Evolutionary conservation across 53 echinoderm and acorn worm genomes (phyloP), one percentile per base, ranked within the genome.

Genomic region (Henricia sp.): DNA sequence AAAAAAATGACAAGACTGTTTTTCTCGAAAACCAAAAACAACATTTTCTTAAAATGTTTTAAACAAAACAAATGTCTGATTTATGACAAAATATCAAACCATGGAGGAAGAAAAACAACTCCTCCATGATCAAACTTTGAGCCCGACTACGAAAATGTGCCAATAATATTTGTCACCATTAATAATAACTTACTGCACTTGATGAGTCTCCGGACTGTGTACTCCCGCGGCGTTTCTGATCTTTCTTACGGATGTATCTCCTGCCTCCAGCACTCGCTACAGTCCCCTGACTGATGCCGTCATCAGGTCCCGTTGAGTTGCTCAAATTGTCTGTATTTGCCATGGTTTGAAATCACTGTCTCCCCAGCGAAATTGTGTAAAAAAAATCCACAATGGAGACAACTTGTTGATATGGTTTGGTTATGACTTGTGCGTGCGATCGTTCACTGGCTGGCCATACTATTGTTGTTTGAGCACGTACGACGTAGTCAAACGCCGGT

Each of bases 201-300:
- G 80, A 57, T 2, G 64, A 63, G 43, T 80, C 80, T 4, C 34
- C 52, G 36, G 72, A 72, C 52, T 72, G 72, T 17, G 9, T 16
- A n/a, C 76, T 76, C 16, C 63, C 33, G 43, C 41, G 39, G 20
- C 57, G 80, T 64, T 80, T 80, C 13, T 80, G 44, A 20, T 80
- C 80, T 32, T 25, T 80, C 36, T 64, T 80, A 10, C 64, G 57
- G n/a, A n/a, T n/a, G 64, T 80, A 80, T 38, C 64, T 80, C 80
- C 80, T 62, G n/a, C 80, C 80, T 32, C 63, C 32, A 32, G 46
- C 28, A 11, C 62, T 50, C 2, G 77, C 39, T 8, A 60, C 58
- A 19, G 57, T 19, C 10, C 63, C 21, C 35, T 80, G 80, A n/a
- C n/a, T n/a, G 27, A 12, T 9, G 24, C 28, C 64, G 8, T 64